A percentile compares a stretch with the other conserved stretches of the same genome.
Evolutionary conservation across 2,797 vertebrate species (phyloP).

Genomic region (Cirrhinus molitorella): DNA sequence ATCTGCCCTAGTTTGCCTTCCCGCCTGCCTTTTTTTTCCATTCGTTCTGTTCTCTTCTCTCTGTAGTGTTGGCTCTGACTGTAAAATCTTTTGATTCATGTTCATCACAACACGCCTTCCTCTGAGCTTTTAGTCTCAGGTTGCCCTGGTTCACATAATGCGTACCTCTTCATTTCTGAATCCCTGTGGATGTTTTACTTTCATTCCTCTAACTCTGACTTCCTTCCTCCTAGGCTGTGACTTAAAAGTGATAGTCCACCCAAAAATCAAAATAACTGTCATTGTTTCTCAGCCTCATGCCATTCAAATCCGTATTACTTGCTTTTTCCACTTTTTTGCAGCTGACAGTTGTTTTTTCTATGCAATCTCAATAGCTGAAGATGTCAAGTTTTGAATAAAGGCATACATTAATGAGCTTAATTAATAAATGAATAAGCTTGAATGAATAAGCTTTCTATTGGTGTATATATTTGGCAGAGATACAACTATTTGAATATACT

Average conservation of each 20-base stretch:
- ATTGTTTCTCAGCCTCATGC: not conserved
- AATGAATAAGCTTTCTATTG: too few relatives aligned
- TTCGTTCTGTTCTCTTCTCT: not conserved
- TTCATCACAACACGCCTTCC: slow-evolving; percentile 14
- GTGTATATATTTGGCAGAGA: too few relatives aligned
- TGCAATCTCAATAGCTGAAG: not conserved
- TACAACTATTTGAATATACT: too few relatives aligned
- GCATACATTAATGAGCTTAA: too few relatives aligned
- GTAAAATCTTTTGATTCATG: slow-evolving; percentile 20
- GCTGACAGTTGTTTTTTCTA: not conserved
- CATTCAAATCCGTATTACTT: not conserved
- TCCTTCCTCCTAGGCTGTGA: not conserved
- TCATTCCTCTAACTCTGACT: not conserved
- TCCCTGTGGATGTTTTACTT: not conserved
- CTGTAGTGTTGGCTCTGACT: not conserved
- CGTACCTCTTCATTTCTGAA: slow-evolving; percentile 2
- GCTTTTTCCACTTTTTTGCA: not conserved
- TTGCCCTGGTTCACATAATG: not conserved
- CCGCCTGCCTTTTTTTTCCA: not conserved
- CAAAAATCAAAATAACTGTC: not conserved
- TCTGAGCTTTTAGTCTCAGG: not conserved
- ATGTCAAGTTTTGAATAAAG: not conserved
- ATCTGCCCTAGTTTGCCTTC: slow-evolving; percentile 36
- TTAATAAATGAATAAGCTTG: too few relatives aligned
- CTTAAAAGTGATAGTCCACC: not conserved